Evolutionary conservation across 2,888 invertebrate species (phyloP).

Genomic region (Parelbella ahira): DNA sequence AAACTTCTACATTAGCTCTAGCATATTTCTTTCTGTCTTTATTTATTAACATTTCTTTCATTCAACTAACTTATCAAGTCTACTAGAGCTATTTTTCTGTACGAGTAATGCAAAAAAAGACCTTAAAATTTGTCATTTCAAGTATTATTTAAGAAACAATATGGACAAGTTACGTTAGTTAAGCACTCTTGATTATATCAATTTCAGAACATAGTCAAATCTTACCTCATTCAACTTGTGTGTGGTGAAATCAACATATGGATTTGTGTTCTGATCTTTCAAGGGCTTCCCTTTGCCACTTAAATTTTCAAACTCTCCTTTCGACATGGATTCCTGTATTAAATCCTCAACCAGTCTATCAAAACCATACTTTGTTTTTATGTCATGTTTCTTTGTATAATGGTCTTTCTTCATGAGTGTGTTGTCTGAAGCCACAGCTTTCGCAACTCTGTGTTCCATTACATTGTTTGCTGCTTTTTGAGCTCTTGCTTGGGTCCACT

Average conservation of each 20-base stretch:
- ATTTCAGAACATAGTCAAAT: too few species aligned
- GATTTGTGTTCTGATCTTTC: constrained; percentile 84
- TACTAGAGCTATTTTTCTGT: too few species aligned
- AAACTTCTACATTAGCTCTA: too few species aligned
- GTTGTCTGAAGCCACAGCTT: constrained; percentile 82
- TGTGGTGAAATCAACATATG: constrained; percentile 93
- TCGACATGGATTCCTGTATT: constrained; percentile 94
- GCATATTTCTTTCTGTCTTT: too few species aligned
- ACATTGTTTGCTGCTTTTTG: constrained; percentile 84
- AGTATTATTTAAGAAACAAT: too few species aligned
- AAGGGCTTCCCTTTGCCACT: constrained; percentile 91
- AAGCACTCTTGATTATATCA: too few species aligned
- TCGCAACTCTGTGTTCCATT: constrained; percentile 83
- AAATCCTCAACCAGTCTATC: constrained; percentile 95
- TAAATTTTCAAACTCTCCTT: constrained; percentile 93
- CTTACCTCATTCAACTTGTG: constrained; percentile 90
- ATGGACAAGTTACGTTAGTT: too few species aligned
- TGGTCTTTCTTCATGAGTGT: constrained; percentile 83
- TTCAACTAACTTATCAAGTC: too few species aligned
- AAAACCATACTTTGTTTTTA: constrained; percentile 90
- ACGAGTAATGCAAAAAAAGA: too few species aligned
- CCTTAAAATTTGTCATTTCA: too few species aligned
- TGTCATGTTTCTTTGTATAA: constrained; percentile 83
- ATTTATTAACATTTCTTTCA: too few species aligned
- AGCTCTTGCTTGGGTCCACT: constrained; percentile 85